Evolutionary conservation across 2,113 vertebrate genomes (phyloP), one percentile per base, ranked within the genome.

Genomic region (Edolisoma coerulescens): DNA sequence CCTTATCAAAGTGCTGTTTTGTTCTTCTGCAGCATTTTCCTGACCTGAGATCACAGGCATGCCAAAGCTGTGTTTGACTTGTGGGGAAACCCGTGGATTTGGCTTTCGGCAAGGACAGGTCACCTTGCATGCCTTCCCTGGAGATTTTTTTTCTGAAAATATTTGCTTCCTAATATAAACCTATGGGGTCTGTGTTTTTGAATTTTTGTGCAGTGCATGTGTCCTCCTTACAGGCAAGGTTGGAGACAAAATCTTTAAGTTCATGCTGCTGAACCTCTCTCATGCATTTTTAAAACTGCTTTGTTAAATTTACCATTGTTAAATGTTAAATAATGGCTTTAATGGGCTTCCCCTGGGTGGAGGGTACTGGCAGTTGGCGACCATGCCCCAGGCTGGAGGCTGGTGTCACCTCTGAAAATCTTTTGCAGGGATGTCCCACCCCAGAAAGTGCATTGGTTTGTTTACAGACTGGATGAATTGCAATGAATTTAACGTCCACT

Each of bases 41-140:
- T 49, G 49, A 53, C 61, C 65, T 87, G 68, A 91, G 79, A 42
- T 54, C 81, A 85, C 10, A 61, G n/a, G 13, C 12, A 14, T 1
- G 4, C 41, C 5, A 23, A 79, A 94, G n/a, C 28, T 74, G 2
- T 71, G 44, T 0, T 0, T 91, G 60, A 67, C 21, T 2, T 6
- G 2, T 5, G 35, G 64, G 8, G 7, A 65, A 41, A 53, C n/a
- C 12, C 1, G 0, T 19, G 33, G 10, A 11, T 64, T 56, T 4
- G 8, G 45, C 20, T 76, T 63, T 11, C 61, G 27, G 76, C 18
- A 75, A 33, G 44, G 47, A 75, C 5, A 11, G 24, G 21, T 70
- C 1, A 1, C 35, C 50, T 81, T 67, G 11, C 71, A 4, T 47
- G 15, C 13, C 14, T 73, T 57, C n/a, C 18, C 21, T 68, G 44